Evolutionary conservation across 2,113 vertebrate species (phyloP).

Genomic region (Lepus europaeus): DNA sequence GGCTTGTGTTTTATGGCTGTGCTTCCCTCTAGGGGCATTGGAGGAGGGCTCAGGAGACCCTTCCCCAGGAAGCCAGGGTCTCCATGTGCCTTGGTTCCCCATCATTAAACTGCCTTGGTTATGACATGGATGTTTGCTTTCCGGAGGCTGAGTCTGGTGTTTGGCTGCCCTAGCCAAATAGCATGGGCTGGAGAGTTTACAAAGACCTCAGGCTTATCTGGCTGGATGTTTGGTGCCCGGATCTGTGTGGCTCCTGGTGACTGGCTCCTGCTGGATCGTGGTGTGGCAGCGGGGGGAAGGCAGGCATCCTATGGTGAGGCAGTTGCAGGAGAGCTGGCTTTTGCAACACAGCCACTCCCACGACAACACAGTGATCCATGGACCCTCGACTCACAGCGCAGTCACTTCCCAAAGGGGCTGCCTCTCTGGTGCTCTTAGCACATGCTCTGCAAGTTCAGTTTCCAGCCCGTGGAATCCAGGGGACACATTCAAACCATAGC

Average conservation of each 20-base stretch:
- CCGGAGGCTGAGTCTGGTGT: not conserved
- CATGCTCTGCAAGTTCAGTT: not conserved
- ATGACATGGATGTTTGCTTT: not conserved
- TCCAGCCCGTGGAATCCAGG: not conserved
- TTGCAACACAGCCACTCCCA: not conserved
- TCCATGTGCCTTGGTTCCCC: not conserved
- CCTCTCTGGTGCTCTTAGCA: not conserved
- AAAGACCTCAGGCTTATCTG: not conserved
- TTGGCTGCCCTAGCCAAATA: not conserved
- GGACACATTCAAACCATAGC: not conserved
- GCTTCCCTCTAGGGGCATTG: not conserved
- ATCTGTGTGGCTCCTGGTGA: not conserved
- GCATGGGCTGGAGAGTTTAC: not conserved
- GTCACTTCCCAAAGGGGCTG: not conserved
- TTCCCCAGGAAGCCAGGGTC: not conserved
- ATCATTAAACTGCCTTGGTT: too few species aligned
- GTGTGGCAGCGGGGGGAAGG: too few species aligned
- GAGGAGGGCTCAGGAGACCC: not conserved
- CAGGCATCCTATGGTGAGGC: not conserved
- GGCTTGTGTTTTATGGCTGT: not conserved
- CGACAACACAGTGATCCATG: too few species aligned
- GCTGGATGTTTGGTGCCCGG: not conserved
- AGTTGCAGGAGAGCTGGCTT: not conserved
- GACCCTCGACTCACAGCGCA: not conserved
- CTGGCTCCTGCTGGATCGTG: not conserved